Conservation (phyloP, 2,888 invertebrate species). For the Omphaloscelis lunosa region DNA sequence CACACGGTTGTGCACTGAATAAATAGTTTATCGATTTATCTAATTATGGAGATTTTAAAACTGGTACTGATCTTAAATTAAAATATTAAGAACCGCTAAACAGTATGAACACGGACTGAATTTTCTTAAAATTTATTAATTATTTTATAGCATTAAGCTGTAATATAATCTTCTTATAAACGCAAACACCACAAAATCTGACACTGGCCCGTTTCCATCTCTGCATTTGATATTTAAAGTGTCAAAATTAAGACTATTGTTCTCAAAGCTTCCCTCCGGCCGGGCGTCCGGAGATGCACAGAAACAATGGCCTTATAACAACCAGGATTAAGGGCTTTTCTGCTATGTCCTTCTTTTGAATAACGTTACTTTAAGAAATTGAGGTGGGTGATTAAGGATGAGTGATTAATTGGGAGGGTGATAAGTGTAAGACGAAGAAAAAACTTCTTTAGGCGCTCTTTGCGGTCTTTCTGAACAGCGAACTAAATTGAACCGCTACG, state of each 20-base stretch:
- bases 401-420: conserved; percentile 25
- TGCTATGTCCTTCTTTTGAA: conserved; percentile 39
- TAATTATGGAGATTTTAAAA: not conserved
- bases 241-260: conserved; percentile 61
- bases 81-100: not conserved
- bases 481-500: no score
- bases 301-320: conserved; percentile 54
- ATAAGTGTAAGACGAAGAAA: no score
- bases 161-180: conserved; percentile 26
- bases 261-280: conserved; percentile 20
- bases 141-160: not conserved
- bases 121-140: not conserved
- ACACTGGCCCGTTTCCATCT: conserved; percentile 5
- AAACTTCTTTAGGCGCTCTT: no score
- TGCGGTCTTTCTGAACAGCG: no score
- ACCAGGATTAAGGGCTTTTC: conserved; percentile 35
- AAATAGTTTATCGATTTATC: no score
- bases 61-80: not conserved
- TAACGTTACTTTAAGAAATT: conserved; percentile 18
- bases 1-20: no score
- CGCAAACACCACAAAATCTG: conserved; percentile 5
- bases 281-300: conserved; percentile 34
- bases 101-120: not conserved
- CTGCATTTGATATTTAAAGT: conserved; percentile 58
- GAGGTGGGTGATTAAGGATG: conserved; percentile 35